Evolutionary conservation across 2,113 vertebrate genomes (phyloP).

Genomic region (Hirundichthys speculiger): DNA sequence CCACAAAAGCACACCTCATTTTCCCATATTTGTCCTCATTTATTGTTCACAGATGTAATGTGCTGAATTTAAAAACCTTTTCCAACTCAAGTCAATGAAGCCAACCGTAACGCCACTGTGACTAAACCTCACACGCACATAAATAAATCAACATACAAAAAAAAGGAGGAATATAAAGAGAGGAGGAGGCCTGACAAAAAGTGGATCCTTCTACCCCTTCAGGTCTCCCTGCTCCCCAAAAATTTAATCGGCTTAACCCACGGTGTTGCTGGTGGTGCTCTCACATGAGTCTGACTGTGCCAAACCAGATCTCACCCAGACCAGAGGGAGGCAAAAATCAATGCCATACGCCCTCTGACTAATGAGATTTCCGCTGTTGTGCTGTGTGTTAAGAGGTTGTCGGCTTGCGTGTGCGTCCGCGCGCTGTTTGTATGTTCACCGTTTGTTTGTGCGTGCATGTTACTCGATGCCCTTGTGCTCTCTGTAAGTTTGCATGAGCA

Average conservation of each 20-base stretch:
- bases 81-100: constrained; percentile 66
- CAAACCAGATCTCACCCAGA: constrained; percentile 72
- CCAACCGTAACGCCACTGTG: constrained; percentile 59
- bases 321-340: constrained; percentile 69
- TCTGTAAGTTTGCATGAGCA: constrained; percentile 34
- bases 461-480: constrained; percentile 28
- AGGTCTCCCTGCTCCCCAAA: constrained; percentile 49
- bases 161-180: neutral
- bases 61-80: constrained; percentile 72
- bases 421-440: constrained; percentile 2
- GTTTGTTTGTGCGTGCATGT: constrained; percentile 20
- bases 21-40: constrained; percentile 43
- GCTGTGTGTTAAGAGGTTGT: constrained; percentile 41
- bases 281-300: constrained; percentile 56
- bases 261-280: constrained; percentile 56
- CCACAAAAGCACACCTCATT: neutral
- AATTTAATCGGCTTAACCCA: constrained; percentile 77
- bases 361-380: constrained; percentile 67
- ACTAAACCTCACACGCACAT: constrained; percentile 62
- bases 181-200: constrained; percentile 26
- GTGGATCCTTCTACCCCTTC: constrained; percentile 55
- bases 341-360: constrained; percentile 65
- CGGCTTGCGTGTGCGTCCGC: constrained; percentile 7
- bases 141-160: constrained; percentile 65
- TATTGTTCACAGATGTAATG: constrained; percentile 63